Evolutionary conservation across 2,888 invertebrate species (phyloP), one percentile per base, ranked within the genome.

Genomic region (Capitulum mitella): DNA sequence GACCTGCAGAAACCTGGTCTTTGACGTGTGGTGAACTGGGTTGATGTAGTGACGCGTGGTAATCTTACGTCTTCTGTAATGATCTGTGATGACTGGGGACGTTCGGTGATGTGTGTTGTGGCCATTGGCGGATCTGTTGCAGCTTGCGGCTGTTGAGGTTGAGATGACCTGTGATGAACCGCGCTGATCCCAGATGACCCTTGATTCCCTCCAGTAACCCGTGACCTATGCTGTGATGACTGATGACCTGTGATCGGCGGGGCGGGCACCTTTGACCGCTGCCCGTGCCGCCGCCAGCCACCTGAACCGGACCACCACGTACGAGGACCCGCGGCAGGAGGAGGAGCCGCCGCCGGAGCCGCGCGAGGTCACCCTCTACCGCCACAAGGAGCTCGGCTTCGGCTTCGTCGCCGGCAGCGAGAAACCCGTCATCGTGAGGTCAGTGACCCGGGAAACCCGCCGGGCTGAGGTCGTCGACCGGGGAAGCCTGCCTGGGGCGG

Each of bases 391-490:
- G 79, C 89, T 94, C 81, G 96, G 96, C 0, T 97, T 96, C 85
- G 97, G 97, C 2, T 97, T 97, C 86, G 96, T 97, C n/a, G 96
- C 96, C 0, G 96, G 97, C 26, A 94, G 94, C 58, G 95, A 97
- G 86, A 91, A 92, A 83, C 97, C 97, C 0, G 96, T 96, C 77
- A 92, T 96, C 80, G 95, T 97, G 40, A 90, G 97, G 86, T 86
- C 82, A 82, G 82, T 61, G 46, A 26, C 43, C 46, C 70, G 8
- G 0, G 40, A 54, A 51, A 22, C 3, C 32, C 10, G 51, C 10
- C 19, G 14, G 6, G 43, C 6, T 10, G 19, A 32, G 43, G 43
- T 43, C 43, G 12, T 43, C 43, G 43, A 43, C 6, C 12, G 43
- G 43, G 12, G 43, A 43, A 12, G 43, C 43, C 6, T 43, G n/a